Base-by-base conservation (phyloP, 2,797 vertebrate species). In the Eidolon dupreanum region DNA sequence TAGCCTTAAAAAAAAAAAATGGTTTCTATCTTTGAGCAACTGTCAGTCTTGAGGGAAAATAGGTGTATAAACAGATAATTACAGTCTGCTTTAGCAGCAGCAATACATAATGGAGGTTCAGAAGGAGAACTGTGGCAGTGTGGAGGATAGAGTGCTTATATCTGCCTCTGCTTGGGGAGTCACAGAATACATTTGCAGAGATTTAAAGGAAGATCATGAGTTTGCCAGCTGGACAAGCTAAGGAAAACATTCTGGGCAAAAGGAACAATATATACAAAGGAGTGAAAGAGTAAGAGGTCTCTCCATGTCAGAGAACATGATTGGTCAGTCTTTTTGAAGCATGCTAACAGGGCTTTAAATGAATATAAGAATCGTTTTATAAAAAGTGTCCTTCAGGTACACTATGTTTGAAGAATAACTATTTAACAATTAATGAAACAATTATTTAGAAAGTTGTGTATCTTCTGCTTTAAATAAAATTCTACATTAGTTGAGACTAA, bases 391-490 rank as follows among this genome's bases (percentile, higher is more conserved):
- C 12, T 82, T 90, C 31, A 10, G 38, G 61, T 93, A 43, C 24
- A 51, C 75, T 94, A 15, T 83, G 59, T 66, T 73, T 92, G 57
- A 87, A 88, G 24, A 96, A 63, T 63, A 73, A 77, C 8, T 38
- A 0, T 70, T 89, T 75, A 71, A 66, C 55, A 89, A 31, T 65
- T 88, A 90, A 24, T 95, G 57, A 31, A 66, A 75, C 28, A 81
- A 1, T 81, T 95, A 33, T 51, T 57, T 87, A 88, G 59, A 31
- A 93, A 81, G 28, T 84, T 61, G 19, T 77, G 19, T 85, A 4
- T 49, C 41, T 94, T 71, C 86, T 90, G 10, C 33, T 84, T 91
- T 77, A 78, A 88, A 84, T 43, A 79, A 86, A 86, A 86, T 63
- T 53, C 15, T 84, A 81, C 41, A 70, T 73, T 92, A 88, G 22